Evolutionary conservation across 2,888 invertebrate genomes (phyloP), one percentile per base, ranked within the genome.

Genomic region (Metopia argyrocephala): DNA sequence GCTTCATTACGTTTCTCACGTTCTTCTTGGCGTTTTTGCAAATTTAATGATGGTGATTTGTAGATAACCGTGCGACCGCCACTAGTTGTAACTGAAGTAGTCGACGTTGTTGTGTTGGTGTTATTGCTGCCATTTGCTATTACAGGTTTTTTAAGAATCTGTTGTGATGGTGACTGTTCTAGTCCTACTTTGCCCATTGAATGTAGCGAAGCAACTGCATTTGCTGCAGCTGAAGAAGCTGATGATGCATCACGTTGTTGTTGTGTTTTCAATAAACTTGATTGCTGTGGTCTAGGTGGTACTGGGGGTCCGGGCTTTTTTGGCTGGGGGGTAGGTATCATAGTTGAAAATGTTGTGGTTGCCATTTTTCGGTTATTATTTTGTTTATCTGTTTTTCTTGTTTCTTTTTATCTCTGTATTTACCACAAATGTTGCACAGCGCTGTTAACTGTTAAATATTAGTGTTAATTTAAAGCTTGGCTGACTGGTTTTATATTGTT

Each of bases 241-340:
- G 68, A 62, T 31, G 76, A 76, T 61, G 85, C 76, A 59, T 83
- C 83, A 82, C 85, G 84, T 82, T 83, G 85, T 82, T 83, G 85
- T 70, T 83, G 85, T 70, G 93, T 92, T 90, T 94, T 94, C 80
- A 94, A 94, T 83, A 95, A 91, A 73, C 95, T 94, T 87, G 94
- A 93, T 89, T 85, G 84, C 59, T 94, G 94, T 75, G 96, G 96
- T 86, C 96, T 92, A 84, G 96, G 96, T 76, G 96, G 96, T 84
- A 96, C 95, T 86, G 96, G 96, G 84, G 96, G 96, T 82, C 92
- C 93, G 84, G 92, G 91, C 89, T 92, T 93, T 85, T 91, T 92
- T 76, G 80, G 56, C 57, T 86, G 62, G 69, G 84, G 82, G 82
- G 82, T 83, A 83, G 80, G 76, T 83, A 84, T 79, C 82, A 83